These are phyloP conservation scores for Phalacrocorax pelagicus DNA, from an alignment of 2,113 vertebrate genomes.

Conservation along the genomic window DNA sequence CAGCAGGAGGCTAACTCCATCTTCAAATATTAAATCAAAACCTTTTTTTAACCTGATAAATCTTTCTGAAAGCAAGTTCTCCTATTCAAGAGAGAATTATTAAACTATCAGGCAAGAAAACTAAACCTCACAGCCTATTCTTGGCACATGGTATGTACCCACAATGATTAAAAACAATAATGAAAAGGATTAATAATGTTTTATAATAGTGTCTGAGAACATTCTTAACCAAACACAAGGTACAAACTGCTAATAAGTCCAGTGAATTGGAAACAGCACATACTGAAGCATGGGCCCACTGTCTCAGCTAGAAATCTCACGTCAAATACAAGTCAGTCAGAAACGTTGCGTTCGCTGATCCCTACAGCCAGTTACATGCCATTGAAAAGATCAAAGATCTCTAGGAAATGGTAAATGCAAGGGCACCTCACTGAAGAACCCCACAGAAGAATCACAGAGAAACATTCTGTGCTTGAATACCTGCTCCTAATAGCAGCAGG, in stretches of 20 bases:
- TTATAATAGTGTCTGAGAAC: constrained; percentile 13
- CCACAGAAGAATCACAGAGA: not conserved
- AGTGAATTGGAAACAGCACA: constrained; percentile 25
- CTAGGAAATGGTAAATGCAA: constrained; percentile 12
- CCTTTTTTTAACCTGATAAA: constrained; percentile 77
- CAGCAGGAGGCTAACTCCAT: constrained; percentile 79
- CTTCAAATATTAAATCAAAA: constrained; percentile 83
- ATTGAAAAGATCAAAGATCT: constrained; percentile 49
- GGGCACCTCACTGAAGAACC: not conserved
- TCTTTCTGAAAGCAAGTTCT: constrained; percentile 68
- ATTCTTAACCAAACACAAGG: constrained; percentile 41
- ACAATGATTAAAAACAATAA: constrained; percentile 60
- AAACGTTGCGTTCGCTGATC: not conserved
- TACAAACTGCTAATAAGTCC: constrained; percentile 20
- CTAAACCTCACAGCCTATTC: constrained; percentile 29
- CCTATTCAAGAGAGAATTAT: constrained; percentile 67
- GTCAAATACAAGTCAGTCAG: not conserved
- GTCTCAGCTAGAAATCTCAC: not conserved
- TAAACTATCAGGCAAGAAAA: constrained; percentile 55
- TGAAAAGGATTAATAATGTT: constrained; percentile 44
- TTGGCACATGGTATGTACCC: not conserved
- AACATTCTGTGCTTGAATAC: constrained; percentile 31
- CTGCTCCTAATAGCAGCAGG: constrained; percentile 24
- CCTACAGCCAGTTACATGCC: not conserved
- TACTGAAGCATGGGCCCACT: not conserved